Conservation (phyloP, 1,140 invertebrate species). For the Potamilus streckersoni region DNA sequence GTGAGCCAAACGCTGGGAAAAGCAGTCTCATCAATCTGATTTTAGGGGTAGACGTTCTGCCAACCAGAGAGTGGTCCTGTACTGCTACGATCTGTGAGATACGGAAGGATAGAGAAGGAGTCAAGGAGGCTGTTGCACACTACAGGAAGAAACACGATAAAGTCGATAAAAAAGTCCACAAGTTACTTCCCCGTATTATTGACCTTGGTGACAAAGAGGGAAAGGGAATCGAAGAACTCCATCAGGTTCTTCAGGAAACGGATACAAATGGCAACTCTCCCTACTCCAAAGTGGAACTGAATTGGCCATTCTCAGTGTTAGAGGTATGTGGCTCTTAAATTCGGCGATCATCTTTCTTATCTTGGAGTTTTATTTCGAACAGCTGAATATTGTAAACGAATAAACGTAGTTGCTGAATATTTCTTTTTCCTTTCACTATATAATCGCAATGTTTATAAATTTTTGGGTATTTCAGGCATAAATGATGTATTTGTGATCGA, state of each 20-base stretch:
- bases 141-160: background rate
- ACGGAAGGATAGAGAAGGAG: slow-evolving; percentile 1
- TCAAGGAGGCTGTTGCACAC: background rate
- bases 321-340: slow-evolving; percentile 28
- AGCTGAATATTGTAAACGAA: background rate
- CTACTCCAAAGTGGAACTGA: slow-evolving; percentile 44
- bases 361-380: background rate
- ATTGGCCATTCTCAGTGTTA: slow-evolving; percentile 47
- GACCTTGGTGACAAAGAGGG: slow-evolving; percentile 4
- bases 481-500: too few relatives aligned
- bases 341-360: background rate
- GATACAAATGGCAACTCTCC: slow-evolving; percentile 39
- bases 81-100: slow-evolving; percentile 56
- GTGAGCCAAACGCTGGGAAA: slow-evolving; percentile 50
- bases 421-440: background rate
- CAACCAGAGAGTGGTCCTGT: slow-evolving; percentile 41
- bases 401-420: background rate
- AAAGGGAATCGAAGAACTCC: background rate
- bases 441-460: too few relatives aligned
- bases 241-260: slow-evolving; percentile 16
- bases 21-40: slow-evolving; percentile 55
- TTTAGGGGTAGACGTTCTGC: slow-evolving; percentile 41
- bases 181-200: slow-evolving; percentile 1
- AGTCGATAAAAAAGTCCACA: background rate
- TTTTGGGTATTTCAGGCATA: too few relatives aligned